Evolutionary conservation across 2,888 invertebrate species (phyloP), one percentile per base, ranked within the genome.

Genomic region (Chrysodeixis includens): DNA sequence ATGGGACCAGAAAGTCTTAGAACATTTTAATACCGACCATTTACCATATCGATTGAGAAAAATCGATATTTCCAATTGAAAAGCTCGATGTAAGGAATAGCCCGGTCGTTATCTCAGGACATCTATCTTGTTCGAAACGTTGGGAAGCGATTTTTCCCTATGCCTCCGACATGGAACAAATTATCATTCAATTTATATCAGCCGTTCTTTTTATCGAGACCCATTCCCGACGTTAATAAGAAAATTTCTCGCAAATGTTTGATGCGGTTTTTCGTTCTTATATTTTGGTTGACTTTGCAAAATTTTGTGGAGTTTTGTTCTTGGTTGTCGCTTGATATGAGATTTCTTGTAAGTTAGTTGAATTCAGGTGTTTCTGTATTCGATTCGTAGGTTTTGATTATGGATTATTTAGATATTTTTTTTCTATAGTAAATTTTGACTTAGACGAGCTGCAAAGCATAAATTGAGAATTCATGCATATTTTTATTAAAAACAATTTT

Each of bases 131-230:
- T 84, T 83, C 85, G 82, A 81, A 76, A 81, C 77, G 81, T 72
- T 78, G 70, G 78, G 79, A 79, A 80, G 76, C 86, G 83, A 90
- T 90, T 91, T 90, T 90, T 91, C 89, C 87, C 87, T 84, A 87
- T 86, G 86, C 81, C 80, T 81, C 78, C 69, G 84, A 86, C 86
- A 85, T 74, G 76, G 84, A 90, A 90, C 91, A 92, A 92, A 92
- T 92, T 90, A 87, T 86, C 86, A 89, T 90, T 90, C 89, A 88
- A 91, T 92, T 90, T 89, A 88, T 91, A 88, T 88, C 84, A 79
- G 80, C 84, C 83, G 79, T 83, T 83, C 84, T 86, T 87, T 87
- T 88, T 86, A 88, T 89, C 86, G 84, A 82, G 83, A 85, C 87
- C 76, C 78, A 85, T 84, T 83, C 79, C 75, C 70, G 82, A 85